A percentile compares a stretch with the other conserved stretches of the same genome.
phyloP scores from a whole-genome alignment of 2,797 vertebrate species.

The Peromyscus aztecus region DNA sequence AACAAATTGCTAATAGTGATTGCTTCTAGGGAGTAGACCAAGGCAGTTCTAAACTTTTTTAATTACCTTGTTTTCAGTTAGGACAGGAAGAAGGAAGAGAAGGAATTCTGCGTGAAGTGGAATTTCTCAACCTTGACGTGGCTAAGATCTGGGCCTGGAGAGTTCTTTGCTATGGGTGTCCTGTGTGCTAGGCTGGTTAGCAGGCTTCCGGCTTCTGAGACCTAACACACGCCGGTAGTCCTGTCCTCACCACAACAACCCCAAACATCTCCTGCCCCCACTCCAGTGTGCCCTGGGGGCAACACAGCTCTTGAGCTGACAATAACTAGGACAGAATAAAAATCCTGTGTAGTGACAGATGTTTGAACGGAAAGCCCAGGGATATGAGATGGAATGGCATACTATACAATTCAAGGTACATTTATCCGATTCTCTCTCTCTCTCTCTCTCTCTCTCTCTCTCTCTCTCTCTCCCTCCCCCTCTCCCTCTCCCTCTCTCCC shows the following conservation, averaged over 20 bases:
- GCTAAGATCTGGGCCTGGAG: neutral
- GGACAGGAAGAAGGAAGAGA: slow-evolving; percentile 21
- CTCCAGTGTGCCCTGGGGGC: neutral
- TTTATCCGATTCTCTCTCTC: neutral
- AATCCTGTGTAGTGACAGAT: neutral
- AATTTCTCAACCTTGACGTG: neutral
- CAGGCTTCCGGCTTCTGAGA: neutral
- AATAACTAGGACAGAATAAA: slow-evolving; percentile 9
- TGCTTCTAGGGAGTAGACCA: neutral
- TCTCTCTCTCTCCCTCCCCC: no score
- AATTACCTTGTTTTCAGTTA: slow-evolving; percentile 9
- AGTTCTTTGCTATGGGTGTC: neutral
- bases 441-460: no score
- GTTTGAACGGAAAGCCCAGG: slow-evolving; percentile 17
- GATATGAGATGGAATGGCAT: neutral
- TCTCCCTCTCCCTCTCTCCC: no score
- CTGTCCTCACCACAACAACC: neutral
- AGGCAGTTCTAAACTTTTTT: slow-evolving; percentile 19
- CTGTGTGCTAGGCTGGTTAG: neutral
- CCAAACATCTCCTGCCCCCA: neutral
- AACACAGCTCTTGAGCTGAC: neutral
- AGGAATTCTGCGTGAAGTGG: neutral
- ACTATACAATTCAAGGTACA: neutral
- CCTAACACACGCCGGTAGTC: neutral
- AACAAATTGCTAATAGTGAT: slow-evolving; percentile 12